phyloP scores from a whole-genome alignment of 1,140 invertebrate genomes.

The Cyrtorhinus lividipennis region DNA sequence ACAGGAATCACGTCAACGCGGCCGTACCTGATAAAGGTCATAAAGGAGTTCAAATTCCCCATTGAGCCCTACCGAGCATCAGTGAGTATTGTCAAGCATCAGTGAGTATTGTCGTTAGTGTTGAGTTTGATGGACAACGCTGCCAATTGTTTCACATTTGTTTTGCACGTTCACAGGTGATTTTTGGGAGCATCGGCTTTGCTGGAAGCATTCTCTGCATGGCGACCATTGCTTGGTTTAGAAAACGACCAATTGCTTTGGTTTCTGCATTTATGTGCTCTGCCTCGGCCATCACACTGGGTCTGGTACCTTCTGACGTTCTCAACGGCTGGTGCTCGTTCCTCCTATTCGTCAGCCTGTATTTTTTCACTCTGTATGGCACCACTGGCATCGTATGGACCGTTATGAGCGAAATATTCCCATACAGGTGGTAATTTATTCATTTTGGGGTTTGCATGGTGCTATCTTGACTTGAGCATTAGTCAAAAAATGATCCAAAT shows the following conservation, averaged over 20 bases:
- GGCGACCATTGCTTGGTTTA: conserved; percentile 24
- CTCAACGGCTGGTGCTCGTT: conserved; percentile 17
- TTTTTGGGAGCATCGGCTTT: conserved; percentile 21
- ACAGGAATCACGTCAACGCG: conserved; percentile 37
- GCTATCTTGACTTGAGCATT: too few relatives aligned
- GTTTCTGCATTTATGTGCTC: conserved; percentile 25
- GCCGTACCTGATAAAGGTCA: conserved; percentile 42
- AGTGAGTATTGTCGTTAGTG: too few relatives aligned
- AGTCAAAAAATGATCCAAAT: too few relatives aligned
- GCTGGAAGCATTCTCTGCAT: conserved; percentile 20
- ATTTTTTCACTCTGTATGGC: conserved; percentile 21
- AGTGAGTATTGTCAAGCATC: too few relatives aligned
- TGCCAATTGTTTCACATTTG: too few relatives aligned
- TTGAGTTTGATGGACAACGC: too few relatives aligned
- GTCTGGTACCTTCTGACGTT: neutral
- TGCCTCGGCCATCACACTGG: conserved; percentile 20
- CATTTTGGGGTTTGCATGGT: too few relatives aligned
- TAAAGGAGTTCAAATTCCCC: conserved; percentile 33
- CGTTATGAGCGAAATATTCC: conserved; percentile 25
- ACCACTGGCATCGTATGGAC: conserved; percentile 24
- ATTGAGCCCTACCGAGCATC: conserved; percentile 32
- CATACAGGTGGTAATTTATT: conserved; percentile 23
- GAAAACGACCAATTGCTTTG: conserved; percentile 29
- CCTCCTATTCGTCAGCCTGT: conserved; percentile 18
- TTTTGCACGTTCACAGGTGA: conserved; percentile 14